Base-by-base conservation (phyloP, 37 sponge, comb jelly and placozoan genomes). In the Cladorhizidae sp. region DNA sequence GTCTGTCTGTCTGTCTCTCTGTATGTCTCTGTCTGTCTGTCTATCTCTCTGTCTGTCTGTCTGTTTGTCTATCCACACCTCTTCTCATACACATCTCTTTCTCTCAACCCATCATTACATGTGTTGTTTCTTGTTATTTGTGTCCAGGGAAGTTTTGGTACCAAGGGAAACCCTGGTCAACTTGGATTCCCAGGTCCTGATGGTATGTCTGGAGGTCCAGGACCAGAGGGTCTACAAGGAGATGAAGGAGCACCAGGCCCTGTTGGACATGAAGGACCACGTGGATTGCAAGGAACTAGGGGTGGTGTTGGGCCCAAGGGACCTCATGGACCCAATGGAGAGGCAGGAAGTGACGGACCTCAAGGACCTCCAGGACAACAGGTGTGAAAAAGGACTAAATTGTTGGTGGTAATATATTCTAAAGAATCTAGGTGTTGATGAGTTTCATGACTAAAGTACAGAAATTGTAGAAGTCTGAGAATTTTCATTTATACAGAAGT, bases 201-300 rank as follows among this genome's bases (percentile, higher is more conserved):
- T 64, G 90, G 93, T 15, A 82, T 86, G 75, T 62, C 79, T 61
- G 93, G 93, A 67, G 89, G 75, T 28, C 80, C 90, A 29, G 93
- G 93, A 45, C 83, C 90, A 26, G 58, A 78, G 70, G 93, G 93
- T 36, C 64, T 71, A 33, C 43, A 62, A 18, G 93, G 93, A 28
- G 14, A 57, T 49, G 26, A 28, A 40, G 93, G 93, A 36, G 57
- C 42, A 25, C 33, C 31, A 59, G 89, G 89, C 29, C 75, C 84
- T 37, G 39, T 23, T 3, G 89, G 89, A 28, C 78, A 88, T 52
- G 54, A 49, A 23, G 89, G 89, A 29, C 64, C 84, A 22, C n/a
- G 64, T 50, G 89, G 89, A 0, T 40, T 40, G 12, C 31, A 57
- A 7, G 89, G 89, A 25, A 36, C 58, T 32, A 73, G 79, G 45